Evolutionary conservation across 2,888 invertebrate genomes (phyloP).

Genomic region (Selenia dentaria): DNA sequence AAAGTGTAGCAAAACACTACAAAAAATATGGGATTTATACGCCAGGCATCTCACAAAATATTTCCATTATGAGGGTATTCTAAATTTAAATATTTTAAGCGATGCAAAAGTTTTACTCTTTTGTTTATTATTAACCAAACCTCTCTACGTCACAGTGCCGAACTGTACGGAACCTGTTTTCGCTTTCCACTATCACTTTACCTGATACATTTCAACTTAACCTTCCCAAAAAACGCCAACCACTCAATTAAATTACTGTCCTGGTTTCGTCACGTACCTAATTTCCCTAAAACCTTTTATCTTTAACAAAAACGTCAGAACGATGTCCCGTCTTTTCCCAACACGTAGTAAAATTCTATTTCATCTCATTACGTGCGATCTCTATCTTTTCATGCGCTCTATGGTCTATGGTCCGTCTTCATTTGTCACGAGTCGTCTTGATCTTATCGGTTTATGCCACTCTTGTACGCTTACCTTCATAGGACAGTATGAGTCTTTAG

Average conservation of each 20-base stretch:
- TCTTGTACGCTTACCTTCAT: slow-evolving; percentile 3
- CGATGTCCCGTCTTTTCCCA: slow-evolving; percentile 22
- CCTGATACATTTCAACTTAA: slow-evolving; percentile 5
- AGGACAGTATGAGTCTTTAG: slow-evolving; percentile 7
- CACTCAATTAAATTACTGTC: slow-evolving; percentile 12
- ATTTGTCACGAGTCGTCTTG: slow-evolving; percentile 33
- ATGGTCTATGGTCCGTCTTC: slow-evolving; percentile 21
- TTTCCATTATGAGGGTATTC: no score
- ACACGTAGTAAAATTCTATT: slow-evolving; percentile 34
- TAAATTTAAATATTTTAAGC: no score
- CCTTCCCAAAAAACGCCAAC: slow-evolving; percentile 3
- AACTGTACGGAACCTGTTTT: no score
- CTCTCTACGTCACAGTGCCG: no score
- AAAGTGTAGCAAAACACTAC: no score
- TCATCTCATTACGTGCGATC: slow-evolving; percentile 32
- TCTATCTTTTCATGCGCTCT: slow-evolving; percentile 22
- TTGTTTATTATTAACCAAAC: no score
- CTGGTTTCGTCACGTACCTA: slow-evolving; percentile 20
- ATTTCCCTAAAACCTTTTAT: slow-evolving; percentile 22
- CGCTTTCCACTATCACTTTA: not conserved
- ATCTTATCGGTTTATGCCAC: slow-evolving; percentile 32
- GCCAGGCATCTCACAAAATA: no score
- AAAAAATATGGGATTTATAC: no score
- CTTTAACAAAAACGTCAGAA: slow-evolving; percentile 14
- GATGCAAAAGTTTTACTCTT: no score